Evolutionary conservation across 2,113 vertebrate species (phyloP), one percentile per base, ranked within the genome.

Genomic region (Leptobrachium ailaonicum): DNA sequence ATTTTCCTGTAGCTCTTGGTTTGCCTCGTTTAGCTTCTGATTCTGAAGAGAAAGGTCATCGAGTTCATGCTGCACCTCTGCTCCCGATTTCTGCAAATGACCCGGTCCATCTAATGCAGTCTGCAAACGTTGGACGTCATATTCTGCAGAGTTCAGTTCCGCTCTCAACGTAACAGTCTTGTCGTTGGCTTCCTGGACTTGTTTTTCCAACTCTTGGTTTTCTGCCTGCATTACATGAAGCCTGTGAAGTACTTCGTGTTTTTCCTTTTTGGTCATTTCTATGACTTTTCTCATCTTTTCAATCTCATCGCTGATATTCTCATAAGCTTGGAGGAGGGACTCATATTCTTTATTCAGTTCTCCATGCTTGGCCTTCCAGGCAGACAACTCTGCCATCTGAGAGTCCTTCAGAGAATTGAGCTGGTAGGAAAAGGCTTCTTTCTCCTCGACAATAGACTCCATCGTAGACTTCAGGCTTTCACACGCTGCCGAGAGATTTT

Each of bases 281-380:
- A 95, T 81, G 45, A 92, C 85, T 83, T 94, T 92, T 66, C 93
- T 94, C 95, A 96, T 95, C 83, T 95, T 94, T 78, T 93, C 93
- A 90, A 95, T 93, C 87, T 96, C 94, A 67, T 89, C 90, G 84
- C 94, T 90, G 6, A 96, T 92, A 68, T 95, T 96, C 84, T 96
- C 94, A 41, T 97, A 95, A 0, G 94, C 93, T 84, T 95, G 93
- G 62, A 97, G 86, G 32, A 97, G 94, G 0, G 94, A 95, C 68
- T 96, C 95, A 3, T 96, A 95, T 62, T 97, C 94, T 75, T 94
- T 92, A 71, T 95, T 95, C 82, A 96, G 89, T 84, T 96, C 95
- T 0, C 87, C 87, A 54, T 96, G 95, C 80, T 92, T 93, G 5
- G 92, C 90, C 81, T 94, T 96, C 95, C 95, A 97, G 53, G 90